Evolutionary conservation across 2,797 vertebrate genomes (phyloP).

Genomic region (Schizopygopsis pylzovi): DNA sequence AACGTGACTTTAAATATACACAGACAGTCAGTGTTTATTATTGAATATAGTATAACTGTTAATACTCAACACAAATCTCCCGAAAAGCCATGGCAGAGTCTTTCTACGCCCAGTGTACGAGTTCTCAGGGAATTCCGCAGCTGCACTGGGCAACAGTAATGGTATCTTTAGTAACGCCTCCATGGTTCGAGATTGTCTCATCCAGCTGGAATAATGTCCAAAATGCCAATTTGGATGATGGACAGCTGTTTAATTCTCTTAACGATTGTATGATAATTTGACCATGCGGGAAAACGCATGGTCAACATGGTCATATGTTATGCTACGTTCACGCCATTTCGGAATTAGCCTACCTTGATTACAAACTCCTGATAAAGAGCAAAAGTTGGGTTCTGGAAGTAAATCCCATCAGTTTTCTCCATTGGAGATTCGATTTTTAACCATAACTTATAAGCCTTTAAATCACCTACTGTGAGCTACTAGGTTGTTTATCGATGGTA

Average conservation of each 20-base stretch:
- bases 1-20: slow-evolving; percentile 20
- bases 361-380: not conserved
- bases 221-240: not conserved
- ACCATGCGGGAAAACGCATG: not conserved
- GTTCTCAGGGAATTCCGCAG: slow-evolving; percentile 83
- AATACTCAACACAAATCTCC: slow-evolving; percentile 67
- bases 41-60: slow-evolving; percentile 50
- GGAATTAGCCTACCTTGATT: not conserved
- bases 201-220: not conserved
- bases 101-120: slow-evolving; percentile 71
- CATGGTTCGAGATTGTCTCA: slow-evolving; percentile 23
- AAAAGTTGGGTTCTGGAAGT: not conserved
- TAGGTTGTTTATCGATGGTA: not conserved
- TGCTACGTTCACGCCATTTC: slow-evolving; percentile 1
- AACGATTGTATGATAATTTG: slow-evolving; percentile 37
- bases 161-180: slow-evolving; percentile 50
- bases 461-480: not conserved
- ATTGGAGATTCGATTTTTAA: not conserved
- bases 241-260: slow-evolving; percentile 4
- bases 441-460: not conserved
- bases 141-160: slow-evolving; percentile 69
- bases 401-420: not conserved
- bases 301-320: not conserved
- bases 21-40: slow-evolving; percentile 15
- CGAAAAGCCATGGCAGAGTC: slow-evolving; percentile 62